Evolutionary conservation across 2,797 vertebrate species (phyloP).

Genomic region (Cichlasoma orientale): DNA sequence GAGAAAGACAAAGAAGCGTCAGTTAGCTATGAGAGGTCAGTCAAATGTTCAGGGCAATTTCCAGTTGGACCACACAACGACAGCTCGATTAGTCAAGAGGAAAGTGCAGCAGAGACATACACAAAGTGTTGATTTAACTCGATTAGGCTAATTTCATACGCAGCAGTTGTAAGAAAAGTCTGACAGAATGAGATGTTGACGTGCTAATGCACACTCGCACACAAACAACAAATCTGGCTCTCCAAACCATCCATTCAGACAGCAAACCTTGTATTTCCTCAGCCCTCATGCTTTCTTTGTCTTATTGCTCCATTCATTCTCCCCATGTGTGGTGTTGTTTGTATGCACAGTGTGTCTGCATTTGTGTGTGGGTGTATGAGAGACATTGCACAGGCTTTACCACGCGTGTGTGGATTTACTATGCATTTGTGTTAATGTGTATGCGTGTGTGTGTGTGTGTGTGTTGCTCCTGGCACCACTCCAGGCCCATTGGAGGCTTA

Average conservation of each 20-base stretch:
- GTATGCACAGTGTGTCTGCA: conserved; percentile 40
- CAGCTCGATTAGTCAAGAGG: conserved; percentile 39
- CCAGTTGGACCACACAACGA: conserved; percentile 28
- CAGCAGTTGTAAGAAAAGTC: conserved; percentile 44
- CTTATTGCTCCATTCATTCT: conserved; percentile 36
- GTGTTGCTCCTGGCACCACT: conserved; percentile 57
- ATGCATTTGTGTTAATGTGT: conserved; percentile 25
- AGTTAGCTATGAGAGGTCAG: conserved; percentile 32
- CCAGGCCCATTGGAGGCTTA: conserved; percentile 76
- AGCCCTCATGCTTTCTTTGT: conserved; percentile 56
- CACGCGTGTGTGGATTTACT: conserved; percentile 47
- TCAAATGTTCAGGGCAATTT: conserved; percentile 41
- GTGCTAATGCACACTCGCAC: conserved; percentile 9
- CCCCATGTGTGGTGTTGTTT: conserved; percentile 33
- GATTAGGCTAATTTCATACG: conserved; percentile 53
- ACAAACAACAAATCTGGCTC: conserved; percentile 18
- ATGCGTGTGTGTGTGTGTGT: conserved; percentile 6
- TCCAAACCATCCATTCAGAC: conserved; percentile 39
- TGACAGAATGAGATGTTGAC: conserved; percentile 33
- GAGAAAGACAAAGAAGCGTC: conserved; percentile 23
- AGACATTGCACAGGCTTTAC: conserved; percentile 33
- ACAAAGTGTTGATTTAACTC: conserved; percentile 40
- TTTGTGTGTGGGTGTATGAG: conserved; percentile 44
- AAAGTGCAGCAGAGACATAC: conserved; percentile 36
- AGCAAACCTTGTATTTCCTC: conserved; percentile 52